Evolutionary conservation across 92 coral and sea anemone species (phyloP), one percentile per base, ranked within the genome.

Genomic region (Diadumene lineata): DNA sequence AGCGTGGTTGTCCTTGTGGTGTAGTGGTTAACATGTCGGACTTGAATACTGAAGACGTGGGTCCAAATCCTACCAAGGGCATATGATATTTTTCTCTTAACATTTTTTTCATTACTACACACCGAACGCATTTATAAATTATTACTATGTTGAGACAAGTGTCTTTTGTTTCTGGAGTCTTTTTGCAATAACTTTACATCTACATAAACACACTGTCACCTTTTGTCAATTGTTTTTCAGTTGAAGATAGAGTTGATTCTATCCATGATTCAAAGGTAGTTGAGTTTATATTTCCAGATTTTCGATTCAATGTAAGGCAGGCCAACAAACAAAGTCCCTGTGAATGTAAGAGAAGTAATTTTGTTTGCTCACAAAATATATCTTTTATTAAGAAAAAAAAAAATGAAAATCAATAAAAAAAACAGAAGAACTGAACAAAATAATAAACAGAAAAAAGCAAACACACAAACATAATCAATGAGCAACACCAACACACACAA

Each of bases 261-360:
- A 69, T 69, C 74, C 74, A 69, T n/a, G 74, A 44, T 55, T 69
- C 61, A 13, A 50, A 38, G 61, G 19, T 44, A 7, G 24, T 55
- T n/a, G 60, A 9, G 24, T 17, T 23, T 22, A 11, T 13, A 8
- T 48, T 55, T 69, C 50, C 43, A 44, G 74, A 16, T 69, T 69
- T 69, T 29, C 11, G 34, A 27, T 11, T 50, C 38, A 69, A 0
- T 26, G 74, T 28, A 6, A 69, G 23, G 29, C 74, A 44, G 1
- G 74, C 74, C 38, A 69, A 13, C 22, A 69, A 50, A 19, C 74
- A 51, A 13, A 69, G 25, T 46, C 74, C 74, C 74, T 69, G 63
- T 25, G 32, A 55, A 6, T 44, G 34, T 18, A 50, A 70, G 18
- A 43, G 46, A 4, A 0, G 1, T 9, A 21, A 22, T 26, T 61